Percentiles rank a stretch among this genome's conserved stretches.
Conservation (phyloP, 2,797 vertebrate species). For the Brachyrhaphis roseni region DNA sequence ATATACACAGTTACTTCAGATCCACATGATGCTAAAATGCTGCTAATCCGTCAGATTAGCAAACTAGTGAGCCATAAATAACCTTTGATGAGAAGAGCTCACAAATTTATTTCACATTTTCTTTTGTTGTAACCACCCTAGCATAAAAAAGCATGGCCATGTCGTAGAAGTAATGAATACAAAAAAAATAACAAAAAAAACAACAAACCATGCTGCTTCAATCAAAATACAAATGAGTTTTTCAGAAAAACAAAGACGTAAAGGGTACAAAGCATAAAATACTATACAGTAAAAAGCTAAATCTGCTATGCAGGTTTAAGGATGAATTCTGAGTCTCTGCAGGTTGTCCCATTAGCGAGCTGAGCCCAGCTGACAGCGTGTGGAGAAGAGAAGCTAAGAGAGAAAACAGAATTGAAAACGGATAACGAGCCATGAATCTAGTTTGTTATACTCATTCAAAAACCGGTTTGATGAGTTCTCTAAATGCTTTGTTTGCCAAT, state of each 20-base stretch:
- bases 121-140: constrained; percentile 32
- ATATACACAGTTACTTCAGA: constrained; percentile 67
- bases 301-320: constrained; percentile 54
- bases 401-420: constrained; percentile 28
- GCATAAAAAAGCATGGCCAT: constrained; percentile 46
- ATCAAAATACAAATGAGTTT: constrained; percentile 62
- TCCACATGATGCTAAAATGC: constrained; percentile 51
- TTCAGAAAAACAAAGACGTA: constrained; percentile 61
- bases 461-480: constrained; percentile 34
- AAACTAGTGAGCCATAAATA: constrained; percentile 62
- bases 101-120: constrained; percentile 64
- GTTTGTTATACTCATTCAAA: constrained; percentile 45
- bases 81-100: constrained; percentile 65
- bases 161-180: constrained; percentile 46
- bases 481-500: constrained; percentile 21
- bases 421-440: constrained; percentile 48
- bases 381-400: constrained; percentile 30
- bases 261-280: constrained; percentile 69
- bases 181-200: constrained; percentile 21
- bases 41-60: constrained; percentile 71
- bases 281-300: constrained; percentile 74
- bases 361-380: constrained; percentile 34
- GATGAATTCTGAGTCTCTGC: constrained; percentile 41
- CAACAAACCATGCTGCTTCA: constrained; percentile 43
- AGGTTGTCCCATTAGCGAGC: constrained; percentile 37